A percentile compares a stretch with the other conserved stretches of the same genome.
phyloP scores from a whole-genome alignment of 1,140 invertebrate genomes.

The Pseudomyrmex gracilis region DNA sequence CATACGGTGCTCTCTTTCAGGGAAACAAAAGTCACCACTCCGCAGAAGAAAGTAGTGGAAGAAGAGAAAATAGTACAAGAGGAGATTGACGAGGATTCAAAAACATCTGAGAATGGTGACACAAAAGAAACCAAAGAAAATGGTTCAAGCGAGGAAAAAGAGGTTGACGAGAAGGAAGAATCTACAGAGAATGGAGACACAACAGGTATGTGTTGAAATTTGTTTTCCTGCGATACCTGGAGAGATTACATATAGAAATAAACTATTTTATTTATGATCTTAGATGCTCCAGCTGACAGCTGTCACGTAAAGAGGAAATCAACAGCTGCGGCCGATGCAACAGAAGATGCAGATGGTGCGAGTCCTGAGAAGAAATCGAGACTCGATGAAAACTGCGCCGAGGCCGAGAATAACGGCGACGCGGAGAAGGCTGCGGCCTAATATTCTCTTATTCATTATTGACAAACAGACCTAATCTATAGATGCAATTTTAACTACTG shows the following conservation, averaged over 20 bases:
- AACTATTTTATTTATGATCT: conserved; percentile 64
- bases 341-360: conserved; percentile 86
- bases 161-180: conserved; percentile 86
- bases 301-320: conserved; percentile 91
- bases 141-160: conserved; percentile 84
- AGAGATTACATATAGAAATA: conserved; percentile 60
- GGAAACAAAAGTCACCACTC: conserved; percentile 86
- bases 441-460: conserved; percentile 80
- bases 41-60: conserved; percentile 85
- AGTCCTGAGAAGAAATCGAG: conserved; percentile 91
- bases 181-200: conserved; percentile 88
- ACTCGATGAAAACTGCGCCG: conserved; percentile 87
- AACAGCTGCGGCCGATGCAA: conserved; percentile 85
- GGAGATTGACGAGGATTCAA: conserved; percentile 83
- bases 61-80: conserved; percentile 78
- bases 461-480: conserved; percentile 81
- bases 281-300: conserved; percentile 80
- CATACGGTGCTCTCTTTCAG: conserved; percentile 65
- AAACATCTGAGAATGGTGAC: conserved; percentile 83
- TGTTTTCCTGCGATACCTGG: not conserved
- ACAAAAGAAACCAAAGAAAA: conserved; percentile 85
- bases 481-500: conserved; percentile 81
- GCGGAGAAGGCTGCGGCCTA: conserved; percentile 89
- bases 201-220: conserved; percentile 74
- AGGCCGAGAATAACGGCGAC: conserved; percentile 86